Evolutionary conservation across 2,113 vertebrate species (phyloP), one percentile per base, ranked within the genome.

Genomic region (Malurus cyaneus): DNA sequence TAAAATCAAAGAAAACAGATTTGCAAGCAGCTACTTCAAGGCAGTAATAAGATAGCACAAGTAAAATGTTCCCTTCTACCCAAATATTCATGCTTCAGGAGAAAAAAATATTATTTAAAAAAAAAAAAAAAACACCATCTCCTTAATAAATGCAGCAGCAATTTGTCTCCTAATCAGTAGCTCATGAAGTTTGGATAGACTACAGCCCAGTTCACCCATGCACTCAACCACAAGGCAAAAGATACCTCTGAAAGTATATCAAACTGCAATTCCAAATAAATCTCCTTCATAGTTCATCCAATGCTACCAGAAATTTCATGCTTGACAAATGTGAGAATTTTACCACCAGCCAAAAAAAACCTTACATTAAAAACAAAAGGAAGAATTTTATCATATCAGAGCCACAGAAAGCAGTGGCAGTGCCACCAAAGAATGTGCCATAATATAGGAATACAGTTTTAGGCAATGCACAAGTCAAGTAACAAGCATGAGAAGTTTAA

Each of bases 401-500:
- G 72, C 14, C 42, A 50, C 44, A 52, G 36, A 70, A 77, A 61
- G 46, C 36, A 65, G 39, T 11, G 25, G 41, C 20, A 69, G 29
- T n/a, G 32, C 36, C 69, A 73, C 69, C 12, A 19, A 50, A 60
- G 66, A 83, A 57, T 34, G 5, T 18, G 11, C 32, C 44, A 49
- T 0, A 1, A 1, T 1, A 49, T 5, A 4, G 12, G 19, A 92
- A 65, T 21, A 54, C 1, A n/a, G 23, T 31, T 47, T 47, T 57
- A 86, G 60, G 56, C 14, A 74, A 71, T 3, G 14, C 11, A 5
- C 26, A 47, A 56, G 13, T 17, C 39, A 70, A 76, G 29, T 52
- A n/a, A 85, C 26, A 84, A 70, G 46, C 31, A 54, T 16, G 5
- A 44, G 11, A 85, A 74, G 28, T 46, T n/a, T 9, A 52, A 52